A percentile compares a stretch with the other conserved stretches of the same genome.
Conservation (phyloP, 2,888 invertebrate genomes). For the Cybosia mesomella region DNA sequence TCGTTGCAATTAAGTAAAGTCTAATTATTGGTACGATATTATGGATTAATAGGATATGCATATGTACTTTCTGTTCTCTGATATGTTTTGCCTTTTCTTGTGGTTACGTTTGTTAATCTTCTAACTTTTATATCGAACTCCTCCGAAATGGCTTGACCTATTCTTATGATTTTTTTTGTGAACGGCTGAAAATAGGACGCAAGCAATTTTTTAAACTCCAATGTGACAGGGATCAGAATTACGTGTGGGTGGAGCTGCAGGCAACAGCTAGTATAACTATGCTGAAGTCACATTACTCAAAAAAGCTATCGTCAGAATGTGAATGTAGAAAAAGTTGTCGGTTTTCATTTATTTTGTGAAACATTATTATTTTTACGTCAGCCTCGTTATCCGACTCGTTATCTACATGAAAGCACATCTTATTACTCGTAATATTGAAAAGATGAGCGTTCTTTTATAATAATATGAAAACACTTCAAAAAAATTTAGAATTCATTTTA, state of each 20-base stretch:
- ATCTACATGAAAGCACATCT: not conserved
- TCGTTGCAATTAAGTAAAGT: not conserved
- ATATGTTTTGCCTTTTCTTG: no score
- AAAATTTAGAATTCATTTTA: not conserved
- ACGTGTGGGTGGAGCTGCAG: no score
- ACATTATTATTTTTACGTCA: not conserved
- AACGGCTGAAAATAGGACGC: no score
- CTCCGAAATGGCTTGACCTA: no score
- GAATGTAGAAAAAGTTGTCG: not conserved
- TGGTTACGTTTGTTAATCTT: no score
- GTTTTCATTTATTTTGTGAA: not conserved
- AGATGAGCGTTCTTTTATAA: not conserved
- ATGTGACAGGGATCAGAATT: no score
- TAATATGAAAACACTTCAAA: not conserved
- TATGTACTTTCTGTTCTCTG: not conserved
- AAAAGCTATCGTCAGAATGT: not conserved
- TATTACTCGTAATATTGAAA: constrained; percentile 1
- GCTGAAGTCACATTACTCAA: not conserved
- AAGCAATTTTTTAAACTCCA: no score
- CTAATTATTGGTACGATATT: no score
- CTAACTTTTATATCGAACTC: no score
- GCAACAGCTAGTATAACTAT: no score
- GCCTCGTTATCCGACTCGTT: constrained; percentile 4
- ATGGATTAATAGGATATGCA: no score
- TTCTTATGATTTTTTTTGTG: no score